Percentiles rank a stretch among this genome's conserved stretches.
Evolutionary conservation across 2,797 vertebrate species (phyloP).

Genomic region (Danio tinwini): DNA sequence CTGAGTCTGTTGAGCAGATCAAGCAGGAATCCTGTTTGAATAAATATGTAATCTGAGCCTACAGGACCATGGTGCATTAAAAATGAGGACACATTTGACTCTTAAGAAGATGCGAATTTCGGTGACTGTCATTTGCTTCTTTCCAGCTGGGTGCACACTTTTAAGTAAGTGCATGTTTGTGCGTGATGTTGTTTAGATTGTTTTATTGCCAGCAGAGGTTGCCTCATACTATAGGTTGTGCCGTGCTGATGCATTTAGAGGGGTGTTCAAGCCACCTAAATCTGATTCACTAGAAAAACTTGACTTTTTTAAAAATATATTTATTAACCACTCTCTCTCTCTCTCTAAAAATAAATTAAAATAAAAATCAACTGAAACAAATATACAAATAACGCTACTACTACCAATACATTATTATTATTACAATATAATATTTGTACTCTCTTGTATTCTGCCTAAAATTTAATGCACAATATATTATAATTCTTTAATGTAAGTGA

Average conservation of each 20-base stretch:
- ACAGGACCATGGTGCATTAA: constrained; percentile 45
- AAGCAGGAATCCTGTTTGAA: constrained; percentile 37
- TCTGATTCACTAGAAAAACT: background rate
- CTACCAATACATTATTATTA: background rate
- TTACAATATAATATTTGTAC: too few relatives aligned
- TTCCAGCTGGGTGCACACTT: background rate
- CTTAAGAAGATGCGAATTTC: constrained; percentile 13
- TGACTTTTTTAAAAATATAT: constrained; percentile 41
- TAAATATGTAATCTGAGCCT: constrained; percentile 54
- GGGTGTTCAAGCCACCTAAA: background rate
- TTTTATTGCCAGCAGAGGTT: background rate
- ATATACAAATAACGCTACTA: background rate
- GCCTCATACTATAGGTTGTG: constrained; percentile 4
- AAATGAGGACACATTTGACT: constrained; percentile 40
- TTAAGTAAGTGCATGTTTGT: background rate
- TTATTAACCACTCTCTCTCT: constrained; percentile 10
- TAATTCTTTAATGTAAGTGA: too few relatives aligned
- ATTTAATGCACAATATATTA: too few relatives aligned
- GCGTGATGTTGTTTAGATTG: background rate
- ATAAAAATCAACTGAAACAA: too few relatives aligned
- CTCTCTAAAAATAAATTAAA: background rate
- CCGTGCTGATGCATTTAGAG: constrained; percentile 1
- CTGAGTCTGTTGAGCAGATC: constrained; percentile 4
- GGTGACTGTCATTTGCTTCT: constrained; percentile 1
- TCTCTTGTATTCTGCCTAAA: too few relatives aligned